These are phyloP conservation scores for Vultur gryphus DNA, from an alignment of 2,797 vertebrate genomes.

Conservation along the genomic window DNA sequence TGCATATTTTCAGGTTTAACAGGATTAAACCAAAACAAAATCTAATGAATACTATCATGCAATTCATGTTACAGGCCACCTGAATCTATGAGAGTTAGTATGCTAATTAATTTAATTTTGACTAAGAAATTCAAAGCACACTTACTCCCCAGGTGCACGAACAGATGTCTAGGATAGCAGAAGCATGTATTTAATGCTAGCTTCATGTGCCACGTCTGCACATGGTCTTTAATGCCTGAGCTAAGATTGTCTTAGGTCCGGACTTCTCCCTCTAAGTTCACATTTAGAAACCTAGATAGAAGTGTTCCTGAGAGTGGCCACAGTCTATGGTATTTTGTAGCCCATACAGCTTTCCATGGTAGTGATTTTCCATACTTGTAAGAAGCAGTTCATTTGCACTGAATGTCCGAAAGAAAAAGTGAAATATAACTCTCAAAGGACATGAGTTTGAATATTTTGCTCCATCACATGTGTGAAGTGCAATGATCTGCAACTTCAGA, in stretches of 20 bases:
- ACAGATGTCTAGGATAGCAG: not conserved
- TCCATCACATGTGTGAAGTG: not conserved
- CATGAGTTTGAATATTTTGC: not conserved
- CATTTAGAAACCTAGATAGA: not conserved
- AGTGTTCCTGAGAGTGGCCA: not conserved
- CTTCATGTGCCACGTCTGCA: not conserved
- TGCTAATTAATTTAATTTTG: not conserved
- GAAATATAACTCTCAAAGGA: not conserved
- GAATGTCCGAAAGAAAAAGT: not conserved
- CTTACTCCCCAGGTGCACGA: not conserved
- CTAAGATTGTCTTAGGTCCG: not conserved
- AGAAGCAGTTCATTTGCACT: not conserved
- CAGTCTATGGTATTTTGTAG: not conserved
- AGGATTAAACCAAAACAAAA: not conserved
- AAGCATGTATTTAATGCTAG: not conserved
- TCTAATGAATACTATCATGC: not conserved
- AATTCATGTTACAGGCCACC: not conserved
- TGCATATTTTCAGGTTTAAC: not conserved
- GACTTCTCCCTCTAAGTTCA: not conserved
- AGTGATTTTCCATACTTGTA: not conserved
- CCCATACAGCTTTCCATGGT: not conserved
- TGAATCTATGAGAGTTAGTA: not conserved
- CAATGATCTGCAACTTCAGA: not conserved
- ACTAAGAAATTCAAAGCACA: not conserved
- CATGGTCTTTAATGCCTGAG: not conserved